Evolutionary conservation across 2,113 vertebrate species (phyloP), one percentile per base, ranked within the genome.

Genomic region (Paraplagusia blochii): DNA sequence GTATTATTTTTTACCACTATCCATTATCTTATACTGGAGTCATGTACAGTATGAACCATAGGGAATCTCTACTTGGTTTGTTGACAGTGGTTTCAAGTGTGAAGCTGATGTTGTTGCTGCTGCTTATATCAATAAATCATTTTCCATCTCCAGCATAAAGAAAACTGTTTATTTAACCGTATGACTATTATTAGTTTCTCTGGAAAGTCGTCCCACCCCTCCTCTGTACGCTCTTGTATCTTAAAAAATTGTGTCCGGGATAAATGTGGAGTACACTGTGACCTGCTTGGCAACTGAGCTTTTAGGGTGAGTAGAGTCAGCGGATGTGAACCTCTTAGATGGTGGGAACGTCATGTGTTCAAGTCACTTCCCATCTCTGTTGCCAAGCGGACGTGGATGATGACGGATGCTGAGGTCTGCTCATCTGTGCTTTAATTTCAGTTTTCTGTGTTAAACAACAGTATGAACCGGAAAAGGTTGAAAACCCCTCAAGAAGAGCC

Each of bases 211-310:
- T 45, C 4, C 47, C 38, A 44, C 29, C 52, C 67, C 50, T 43
- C 63, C 63, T 58, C 73, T 61, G 55, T 77, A 67, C 54, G 76
- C 40, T 71, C 84, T 44, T 53, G 42, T 36, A 11, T 72, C 72
- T 79, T 74, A 74, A 83, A 85, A 54, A 58, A 63, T 8, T 60
- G 73, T 60, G 59, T 81, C 82, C 88, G 83, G 85, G 75, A 88
- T 74, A 80, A 82, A 87, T 88, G 88, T 77, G 52, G 76, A 78
- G 68, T 65, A 40, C 72, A 74, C 72, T 79, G 72, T 85, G 87
- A 88, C 85, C 88, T 69, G 69, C 67, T 80, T 74, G 65, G 75
- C 76, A 82, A 58, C 73, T 18, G 50, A 77, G 75, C 79, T 76
- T 80, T 66, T 0, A 62, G 84, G 88, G 87, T 85, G 80, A 69